Percentiles rank a stretch among this genome's conserved stretches.
Evolutionary conservation across 2,888 invertebrate species (phyloP).

Genomic region (Zhuqinia jingwanae): DNA sequence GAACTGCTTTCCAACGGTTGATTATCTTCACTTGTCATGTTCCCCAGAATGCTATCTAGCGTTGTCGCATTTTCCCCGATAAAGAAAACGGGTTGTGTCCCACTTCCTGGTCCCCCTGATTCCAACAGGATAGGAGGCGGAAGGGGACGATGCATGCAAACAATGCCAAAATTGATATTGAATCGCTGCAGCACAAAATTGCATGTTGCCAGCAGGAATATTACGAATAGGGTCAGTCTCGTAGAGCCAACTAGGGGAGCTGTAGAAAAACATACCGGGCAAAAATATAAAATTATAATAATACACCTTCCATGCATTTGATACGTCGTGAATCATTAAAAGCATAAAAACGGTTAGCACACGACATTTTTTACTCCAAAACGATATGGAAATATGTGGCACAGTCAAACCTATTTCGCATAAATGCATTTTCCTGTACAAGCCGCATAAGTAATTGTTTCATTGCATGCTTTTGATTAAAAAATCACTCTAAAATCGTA

Average conservation of each 20-base stretch:
- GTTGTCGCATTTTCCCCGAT: constrained; percentile 27
- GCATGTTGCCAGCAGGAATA: constrained; percentile 81
- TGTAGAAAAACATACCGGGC: neutral
- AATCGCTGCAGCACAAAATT: constrained; percentile 82
- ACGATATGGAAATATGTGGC: neutral
- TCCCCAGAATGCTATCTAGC: neutral
- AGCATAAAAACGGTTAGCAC: too few relatives aligned
- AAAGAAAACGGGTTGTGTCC: neutral
- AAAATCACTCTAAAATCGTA: neutral
- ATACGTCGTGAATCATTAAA: neutral
- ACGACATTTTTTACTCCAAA: too few relatives aligned
- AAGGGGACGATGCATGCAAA: constrained; percentile 83
- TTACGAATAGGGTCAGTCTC: constrained; percentile 78
- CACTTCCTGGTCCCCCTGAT: constrained; percentile 19
- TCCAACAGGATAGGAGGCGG: constrained; percentile 77
- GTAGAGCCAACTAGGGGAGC: constrained; percentile 47
- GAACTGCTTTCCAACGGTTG: constrained; percentile 44
- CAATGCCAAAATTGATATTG: constrained; percentile 83
- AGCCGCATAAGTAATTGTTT: neutral
- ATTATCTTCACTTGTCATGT: constrained; percentile 10
- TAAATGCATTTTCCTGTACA: too few relatives aligned
- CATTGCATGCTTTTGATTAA: constrained; percentile 27
- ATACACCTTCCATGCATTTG: neutral
- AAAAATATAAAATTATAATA: neutral
- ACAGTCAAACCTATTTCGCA: neutral